Evolutionary conservation across 2,797 vertebrate genomes (phyloP), one percentile per base, ranked within the genome.

Genomic region (Taenioides sp.): DNA sequence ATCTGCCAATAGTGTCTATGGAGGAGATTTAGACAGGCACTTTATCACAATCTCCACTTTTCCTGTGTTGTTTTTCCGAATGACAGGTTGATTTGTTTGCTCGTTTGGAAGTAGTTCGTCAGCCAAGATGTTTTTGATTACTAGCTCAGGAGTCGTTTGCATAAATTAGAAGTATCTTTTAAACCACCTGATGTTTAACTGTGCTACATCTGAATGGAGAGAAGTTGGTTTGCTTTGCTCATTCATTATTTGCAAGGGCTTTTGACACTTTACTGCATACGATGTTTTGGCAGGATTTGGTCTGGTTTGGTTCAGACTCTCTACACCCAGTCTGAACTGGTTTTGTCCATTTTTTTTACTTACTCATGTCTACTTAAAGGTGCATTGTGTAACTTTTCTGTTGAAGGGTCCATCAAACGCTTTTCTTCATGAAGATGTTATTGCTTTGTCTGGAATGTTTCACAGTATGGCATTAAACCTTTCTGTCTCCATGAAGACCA

Each of bases 161-260:
- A 55, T 72, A 61, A 67, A 71, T 73, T 57, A 72, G 43, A 28
- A 18, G 3, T 14, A 20, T 70, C 65, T 63, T 69, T 60, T 9
- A 14, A 62, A 71, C 49, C 14, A 25, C 34, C 67, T 40, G 18
- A 20, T 59, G 43, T 55, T 57, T 18, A 63, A 59, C 47, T 37
- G 1, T 31, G 28, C 22, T 23, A 22, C 17, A 62, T 25, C 52
- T 63, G 7, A 43, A 63, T 43, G 49, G 10, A 4, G 12, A 72
- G 40, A 0, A 63, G 59, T 63, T 55, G 60, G 55, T 31, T 1
- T 7, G 55, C 60, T n/a, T 70, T 17, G 0, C 54, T 28, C 58
- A 80, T 84, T 70, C 57, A 79, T 84, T 74, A 81, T 82, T 82
- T 34, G 75, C 58, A 31, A 47, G 12, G n/a, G 65, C 34, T 67